These are phyloP conservation scores for Pituophis catenifer DNA, from an alignment of 2,113 vertebrate species.

Conservation along the genomic window DNA sequence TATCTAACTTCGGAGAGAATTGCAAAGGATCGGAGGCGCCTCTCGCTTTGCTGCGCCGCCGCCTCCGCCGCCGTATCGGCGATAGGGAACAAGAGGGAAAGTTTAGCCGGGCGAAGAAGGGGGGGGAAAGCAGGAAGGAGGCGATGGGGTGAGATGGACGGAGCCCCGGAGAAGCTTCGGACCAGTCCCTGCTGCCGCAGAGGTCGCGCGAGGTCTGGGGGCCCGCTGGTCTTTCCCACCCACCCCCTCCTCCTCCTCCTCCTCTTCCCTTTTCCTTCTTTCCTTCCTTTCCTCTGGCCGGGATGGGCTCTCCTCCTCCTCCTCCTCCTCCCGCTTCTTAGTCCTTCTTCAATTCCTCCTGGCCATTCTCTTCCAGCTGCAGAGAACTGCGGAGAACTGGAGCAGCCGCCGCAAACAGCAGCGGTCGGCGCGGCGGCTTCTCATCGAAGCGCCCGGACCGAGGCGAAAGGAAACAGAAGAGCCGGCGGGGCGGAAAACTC, in stretches of 20 bases:
- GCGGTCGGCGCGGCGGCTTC: background rate
- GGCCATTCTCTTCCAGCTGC: background rate
- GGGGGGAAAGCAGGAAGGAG: background rate
- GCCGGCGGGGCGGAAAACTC: constrained; percentile 45
- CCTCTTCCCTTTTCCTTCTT: too few species aligned
- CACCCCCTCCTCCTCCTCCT: background rate
- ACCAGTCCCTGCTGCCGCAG: background rate
- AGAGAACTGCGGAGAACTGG: background rate
- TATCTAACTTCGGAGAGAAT: background rate
- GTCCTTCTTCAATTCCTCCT: background rate
- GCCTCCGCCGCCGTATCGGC: background rate
- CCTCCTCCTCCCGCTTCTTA: background rate
- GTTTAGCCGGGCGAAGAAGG: background rate
- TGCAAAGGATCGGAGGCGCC: background rate
- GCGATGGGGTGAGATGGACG: background rate
- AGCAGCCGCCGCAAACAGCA: background rate
- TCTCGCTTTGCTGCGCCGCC: background rate
- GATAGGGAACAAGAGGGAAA: background rate
- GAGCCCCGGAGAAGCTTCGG: background rate
- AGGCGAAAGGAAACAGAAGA: background rate
- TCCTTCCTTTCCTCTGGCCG: background rate
- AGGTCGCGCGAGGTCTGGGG: background rate
- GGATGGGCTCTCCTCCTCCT: too few species aligned
- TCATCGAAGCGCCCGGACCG: background rate
- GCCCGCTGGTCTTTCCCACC: background rate